Evolutionary conservation across 2,797 vertebrate genomes (phyloP).

Genomic region (Melanotaenia parkinsoni): DNA sequence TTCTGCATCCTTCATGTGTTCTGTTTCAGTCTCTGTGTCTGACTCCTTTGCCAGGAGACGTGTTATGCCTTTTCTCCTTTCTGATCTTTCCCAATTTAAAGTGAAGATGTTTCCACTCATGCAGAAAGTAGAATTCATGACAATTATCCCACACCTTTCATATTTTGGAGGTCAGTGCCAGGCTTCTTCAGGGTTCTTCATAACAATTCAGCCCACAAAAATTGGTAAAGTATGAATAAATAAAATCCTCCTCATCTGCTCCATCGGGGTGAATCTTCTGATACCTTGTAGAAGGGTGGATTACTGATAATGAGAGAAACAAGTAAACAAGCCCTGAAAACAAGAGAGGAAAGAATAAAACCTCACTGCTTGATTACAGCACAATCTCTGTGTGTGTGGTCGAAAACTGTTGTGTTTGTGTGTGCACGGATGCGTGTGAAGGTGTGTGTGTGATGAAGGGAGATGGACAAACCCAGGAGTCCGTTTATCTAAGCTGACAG

Average conservation of each 20-base stretch:
- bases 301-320: constrained; percentile 56
- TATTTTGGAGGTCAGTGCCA: constrained; percentile 20
- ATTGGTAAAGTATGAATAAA: constrained; percentile 47
- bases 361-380: constrained; percentile 51
- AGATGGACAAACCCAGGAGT: constrained; percentile 77
- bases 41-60: constrained; percentile 20
- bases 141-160: constrained; percentile 36
- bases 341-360: constrained; percentile 36
- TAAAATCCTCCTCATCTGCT: constrained; percentile 50
- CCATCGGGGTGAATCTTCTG: constrained; percentile 53
- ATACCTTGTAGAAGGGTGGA: constrained; percentile 32
- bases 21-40: constrained; percentile 38
- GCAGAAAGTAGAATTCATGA: constrained; percentile 15
- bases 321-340: constrained; percentile 61
- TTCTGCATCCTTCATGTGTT: constrained; percentile 49
- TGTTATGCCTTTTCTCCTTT: constrained; percentile 23
- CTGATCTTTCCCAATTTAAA: constrained; percentile 35
- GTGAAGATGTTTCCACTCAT: constrained; percentile 25
- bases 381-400: constrained; percentile 32
- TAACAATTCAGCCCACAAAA: constrained; percentile 8
- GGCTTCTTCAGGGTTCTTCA: constrained; percentile 26
- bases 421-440: constrained; percentile 26
- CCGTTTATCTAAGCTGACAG: constrained; percentile 83
- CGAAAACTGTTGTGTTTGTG: constrained; percentile 8
- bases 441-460: constrained; percentile 29